Conservation (phyloP, 2,113 vertebrate genomes). For the Fulmarus glacialis region DNA sequence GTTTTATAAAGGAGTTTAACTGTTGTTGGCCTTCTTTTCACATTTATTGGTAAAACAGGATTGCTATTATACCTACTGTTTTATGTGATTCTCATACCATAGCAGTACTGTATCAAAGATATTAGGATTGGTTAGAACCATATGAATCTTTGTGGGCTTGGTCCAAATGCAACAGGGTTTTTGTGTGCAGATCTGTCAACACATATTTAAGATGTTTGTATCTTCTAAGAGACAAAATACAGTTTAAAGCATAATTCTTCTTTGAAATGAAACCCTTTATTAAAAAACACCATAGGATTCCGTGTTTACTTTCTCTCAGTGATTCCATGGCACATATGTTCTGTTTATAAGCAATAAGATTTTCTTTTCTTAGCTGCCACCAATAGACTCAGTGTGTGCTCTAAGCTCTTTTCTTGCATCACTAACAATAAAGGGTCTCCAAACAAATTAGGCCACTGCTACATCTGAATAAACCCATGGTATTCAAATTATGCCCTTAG, state of each 20-base stretch:
- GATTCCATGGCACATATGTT: neutral
- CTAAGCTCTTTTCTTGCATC: neutral
- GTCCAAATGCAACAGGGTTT: neutral
- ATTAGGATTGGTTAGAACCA: neutral
- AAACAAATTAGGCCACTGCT: slow-evolving; percentile 31
- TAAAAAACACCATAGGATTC: neutral
- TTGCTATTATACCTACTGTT: neutral
- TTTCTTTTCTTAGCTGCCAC: neutral
- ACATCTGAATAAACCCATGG: slow-evolving; percentile 40
- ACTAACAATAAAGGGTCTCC: neutral
- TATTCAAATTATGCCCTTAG: neutral
- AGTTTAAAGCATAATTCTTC: neutral
- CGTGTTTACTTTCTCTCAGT: neutral
- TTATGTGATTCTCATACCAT: neutral
- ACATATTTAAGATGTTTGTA: neutral
- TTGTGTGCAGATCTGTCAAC: neutral
- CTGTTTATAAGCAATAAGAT: neutral
- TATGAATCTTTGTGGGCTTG: neutral
- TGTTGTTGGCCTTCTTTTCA: neutral
- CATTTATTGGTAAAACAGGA: neutral
- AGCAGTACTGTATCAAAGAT: neutral
- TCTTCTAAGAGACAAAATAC: neutral
- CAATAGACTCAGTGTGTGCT: neutral
- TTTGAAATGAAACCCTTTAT: neutral
- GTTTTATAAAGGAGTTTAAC: neutral